These are phyloP conservation scores for Phylloscopus whistleri DNA, from an alignment of 2,113 vertebrate genomes.

Conservation along the genomic window DNA sequence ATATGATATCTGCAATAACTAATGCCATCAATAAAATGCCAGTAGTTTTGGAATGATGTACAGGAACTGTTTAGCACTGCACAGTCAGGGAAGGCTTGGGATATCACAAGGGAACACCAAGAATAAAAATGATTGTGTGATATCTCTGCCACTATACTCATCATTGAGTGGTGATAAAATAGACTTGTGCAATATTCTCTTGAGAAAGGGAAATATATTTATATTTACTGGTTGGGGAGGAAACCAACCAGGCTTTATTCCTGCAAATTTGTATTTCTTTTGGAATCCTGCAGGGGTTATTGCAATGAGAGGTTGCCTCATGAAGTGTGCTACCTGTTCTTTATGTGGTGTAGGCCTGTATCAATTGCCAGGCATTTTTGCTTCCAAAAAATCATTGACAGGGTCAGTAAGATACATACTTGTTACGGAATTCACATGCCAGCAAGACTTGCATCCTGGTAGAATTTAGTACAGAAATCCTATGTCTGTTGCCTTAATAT, in stretches of 20 bases:
- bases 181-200: background rate
- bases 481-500: background rate
- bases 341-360: background rate
- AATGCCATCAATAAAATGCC: background rate
- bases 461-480: background rate
- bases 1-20: background rate
- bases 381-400: background rate
- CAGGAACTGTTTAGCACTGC: background rate
- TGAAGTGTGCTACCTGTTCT: background rate
- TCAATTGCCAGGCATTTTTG: background rate
- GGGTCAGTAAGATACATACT: rapidly evolving
- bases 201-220: background rate
- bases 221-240: background rate
- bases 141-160: background rate
- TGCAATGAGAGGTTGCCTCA: background rate
- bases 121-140: background rate
- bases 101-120: background rate
- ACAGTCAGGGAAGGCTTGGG: background rate
- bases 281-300: background rate
- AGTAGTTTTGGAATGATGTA: background rate
- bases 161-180: background rate
- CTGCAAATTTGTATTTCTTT: background rate
- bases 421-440: background rate
- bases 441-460: background rate
- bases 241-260: background rate